Evolutionary conservation across 2,888 invertebrate genomes (phyloP), one percentile per base, ranked within the genome.

Genomic region (Diploptera punctata): DNA sequence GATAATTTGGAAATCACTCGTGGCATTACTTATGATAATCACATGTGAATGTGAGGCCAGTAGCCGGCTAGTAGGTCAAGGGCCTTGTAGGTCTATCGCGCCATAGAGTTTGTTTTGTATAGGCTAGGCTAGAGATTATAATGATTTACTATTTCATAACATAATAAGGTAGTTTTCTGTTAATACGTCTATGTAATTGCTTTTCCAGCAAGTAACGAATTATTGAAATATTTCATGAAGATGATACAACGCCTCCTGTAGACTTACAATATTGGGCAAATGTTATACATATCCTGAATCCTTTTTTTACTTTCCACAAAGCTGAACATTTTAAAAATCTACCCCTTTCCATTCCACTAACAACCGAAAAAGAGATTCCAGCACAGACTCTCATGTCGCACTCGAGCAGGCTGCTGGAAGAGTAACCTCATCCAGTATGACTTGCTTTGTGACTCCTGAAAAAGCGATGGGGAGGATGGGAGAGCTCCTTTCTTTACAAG

Each of bases 381-480:
- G 33, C 33, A 33, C 33, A 33, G 10, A 5, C 31, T 57, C 52
- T 52, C 26, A 4, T 29, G n/a, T 16, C 57, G 57, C 57, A 29
- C 57, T 57, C 29, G 57, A 57, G 26, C n/a, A 57, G 57, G 18
- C 57, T 57, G 57, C 57, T 29, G 29, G 54, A 57, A 57, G 57
- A 57, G 57, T 57, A 57, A 57, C 57, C 57, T 57, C 57, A 57
- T 57, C 57, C 29, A 57, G 31, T n/a, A 7, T 31, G 57, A 57
- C 57, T 57, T 57, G 57, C 57, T 57, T 57, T 57, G 57, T 29
- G 57, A 57, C 57, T 31, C 21, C 31, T 29, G 57, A 57, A 29
- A 54, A 57, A 57, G 57, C 29, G 31, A n/a, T 26, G 57, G 54
- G 54, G 54, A 13, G 26, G 26, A 24, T 26, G 16, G 13, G 26